Evolutionary conservation across 1,140 invertebrate genomes (phyloP).

Genomic region (Brachionus asplanchnoidis): DNA sequence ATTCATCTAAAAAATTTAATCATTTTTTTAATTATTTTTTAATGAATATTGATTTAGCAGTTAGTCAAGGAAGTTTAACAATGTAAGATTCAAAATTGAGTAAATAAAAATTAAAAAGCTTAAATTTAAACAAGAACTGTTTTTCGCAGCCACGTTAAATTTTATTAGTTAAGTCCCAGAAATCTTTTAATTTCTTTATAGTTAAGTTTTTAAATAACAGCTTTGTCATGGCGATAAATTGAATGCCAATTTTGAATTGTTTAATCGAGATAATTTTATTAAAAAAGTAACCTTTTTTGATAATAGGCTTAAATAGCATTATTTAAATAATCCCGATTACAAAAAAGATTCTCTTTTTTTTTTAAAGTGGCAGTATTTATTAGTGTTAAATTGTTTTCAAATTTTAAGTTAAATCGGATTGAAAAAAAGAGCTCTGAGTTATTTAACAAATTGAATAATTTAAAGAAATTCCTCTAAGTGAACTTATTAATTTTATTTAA

Average conservation of each 20-base stretch:
- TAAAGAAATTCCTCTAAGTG: background rate
- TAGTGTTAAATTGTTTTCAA: background rate
- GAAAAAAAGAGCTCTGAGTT: background rate
- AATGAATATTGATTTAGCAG: background rate
- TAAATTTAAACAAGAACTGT: background rate
- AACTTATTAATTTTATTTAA: background rate
- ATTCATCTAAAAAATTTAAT: background rate
- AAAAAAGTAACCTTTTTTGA: background rate
- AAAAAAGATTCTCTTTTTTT: background rate
- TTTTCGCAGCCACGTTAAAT: background rate
- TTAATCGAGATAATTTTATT: background rate
- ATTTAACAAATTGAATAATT: background rate
- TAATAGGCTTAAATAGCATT: background rate
- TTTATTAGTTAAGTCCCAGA: background rate
- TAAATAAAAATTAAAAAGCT: background rate
- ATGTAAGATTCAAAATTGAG: background rate
- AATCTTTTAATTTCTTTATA: background rate
- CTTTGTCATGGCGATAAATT: background rate
- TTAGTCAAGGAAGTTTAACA: background rate
- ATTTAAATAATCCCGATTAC: background rate
- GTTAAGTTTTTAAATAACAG: background rate
- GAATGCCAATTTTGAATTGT: background rate
- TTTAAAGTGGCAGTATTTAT: background rate
- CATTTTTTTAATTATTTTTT: background rate
- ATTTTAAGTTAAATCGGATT: background rate